phyloP scores from a whole-genome alignment of 92 coral and sea anemone genomes.

The Actinernus sp. region DNA sequence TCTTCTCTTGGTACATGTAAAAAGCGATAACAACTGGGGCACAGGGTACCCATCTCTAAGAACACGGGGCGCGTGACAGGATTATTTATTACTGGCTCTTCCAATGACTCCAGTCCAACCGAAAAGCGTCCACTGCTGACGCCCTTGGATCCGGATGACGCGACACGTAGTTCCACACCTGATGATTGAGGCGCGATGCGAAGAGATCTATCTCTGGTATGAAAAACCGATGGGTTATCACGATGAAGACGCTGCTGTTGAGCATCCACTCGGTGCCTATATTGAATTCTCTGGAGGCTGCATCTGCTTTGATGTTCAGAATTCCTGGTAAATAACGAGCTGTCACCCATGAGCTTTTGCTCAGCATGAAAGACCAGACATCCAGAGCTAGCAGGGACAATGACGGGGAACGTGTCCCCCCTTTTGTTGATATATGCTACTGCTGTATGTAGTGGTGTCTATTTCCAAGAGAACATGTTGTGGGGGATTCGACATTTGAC shows the following conservation, averaged over 20 bases:
- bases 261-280: slow-evolving; percentile 41
- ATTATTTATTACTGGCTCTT: slow-evolving; percentile 38
- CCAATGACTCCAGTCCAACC: slow-evolving; percentile 42
- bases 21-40: too few species aligned
- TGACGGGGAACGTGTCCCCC: too few species aligned
- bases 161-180: slow-evolving; percentile 13
- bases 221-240: slow-evolving; percentile 2
- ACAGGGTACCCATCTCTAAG: too few species aligned
- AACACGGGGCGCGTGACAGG: slow-evolving; percentile 37
- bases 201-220: slow-evolving; percentile 8
- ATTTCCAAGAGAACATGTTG: too few species aligned
- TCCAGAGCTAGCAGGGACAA: slow-evolving; percentile 58
- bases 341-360: slow-evolving; percentile 28
- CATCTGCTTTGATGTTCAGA: slow-evolving; percentile 54
- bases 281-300: slow-evolving; percentile 61
- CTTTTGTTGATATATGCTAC: too few species aligned
- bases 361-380: slow-evolving; percentile 51
- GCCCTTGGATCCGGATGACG: slow-evolving; percentile 57
- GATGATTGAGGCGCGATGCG: slow-evolving; percentile 3
- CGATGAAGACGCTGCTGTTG: slow-evolving; percentile 5
- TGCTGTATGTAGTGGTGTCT: too few species aligned
- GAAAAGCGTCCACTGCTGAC: slow-evolving; percentile 51
- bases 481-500: too few species aligned
- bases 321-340: slow-evolving; percentile 54
- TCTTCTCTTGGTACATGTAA: too few species aligned